A percentile compares a stretch with the other conserved stretches of the same genome.
Evolutionary conservation across 1,140 invertebrate species (phyloP).

Genomic region (Lasaia peninsularis): DNA sequence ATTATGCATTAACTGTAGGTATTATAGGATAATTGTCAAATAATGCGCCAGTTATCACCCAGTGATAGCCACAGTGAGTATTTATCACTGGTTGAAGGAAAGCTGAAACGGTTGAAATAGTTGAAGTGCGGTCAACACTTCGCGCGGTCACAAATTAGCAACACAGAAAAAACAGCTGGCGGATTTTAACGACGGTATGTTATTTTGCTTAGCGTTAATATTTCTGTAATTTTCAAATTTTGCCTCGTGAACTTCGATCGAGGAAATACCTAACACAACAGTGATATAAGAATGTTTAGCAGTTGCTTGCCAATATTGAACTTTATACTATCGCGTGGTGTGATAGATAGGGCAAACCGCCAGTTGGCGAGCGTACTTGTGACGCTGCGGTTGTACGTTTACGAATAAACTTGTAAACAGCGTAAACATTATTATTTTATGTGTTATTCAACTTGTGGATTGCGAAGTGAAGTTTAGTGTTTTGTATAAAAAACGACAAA

Average conservation of each 20-base stretch:
- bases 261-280: conserved; percentile 20
- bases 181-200: conserved; percentile 33
- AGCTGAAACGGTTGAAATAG: conserved; percentile 32
- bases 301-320: conserved; percentile 38
- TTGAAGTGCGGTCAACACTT: conserved; percentile 27
- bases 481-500: neutral
- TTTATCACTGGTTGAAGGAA: conserved; percentile 45
- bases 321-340: conserved; percentile 51
- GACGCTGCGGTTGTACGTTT: conserved; percentile 39
- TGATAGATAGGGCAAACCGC: conserved; percentile 63
- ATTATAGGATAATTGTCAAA: conserved; percentile 31
- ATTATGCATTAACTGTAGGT: conserved; percentile 18
- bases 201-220: neutral
- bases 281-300: conserved; percentile 18
- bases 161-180: conserved; percentile 31
- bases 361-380: conserved; percentile 61
- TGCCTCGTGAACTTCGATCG: neutral
- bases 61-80: conserved; percentile 40
- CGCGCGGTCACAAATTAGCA: conserved; percentile 20
- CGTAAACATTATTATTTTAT: conserved; percentile 22
- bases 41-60: conserved; percentile 30
- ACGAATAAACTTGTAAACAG: conserved; percentile 17
- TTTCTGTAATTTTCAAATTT: neutral
- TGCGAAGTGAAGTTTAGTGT: neutral
- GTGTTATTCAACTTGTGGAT: neutral